Evolutionary conservation across 2,113 vertebrate genomes (phyloP).

Genomic region (Phalacrocorax aristotelis): DNA sequence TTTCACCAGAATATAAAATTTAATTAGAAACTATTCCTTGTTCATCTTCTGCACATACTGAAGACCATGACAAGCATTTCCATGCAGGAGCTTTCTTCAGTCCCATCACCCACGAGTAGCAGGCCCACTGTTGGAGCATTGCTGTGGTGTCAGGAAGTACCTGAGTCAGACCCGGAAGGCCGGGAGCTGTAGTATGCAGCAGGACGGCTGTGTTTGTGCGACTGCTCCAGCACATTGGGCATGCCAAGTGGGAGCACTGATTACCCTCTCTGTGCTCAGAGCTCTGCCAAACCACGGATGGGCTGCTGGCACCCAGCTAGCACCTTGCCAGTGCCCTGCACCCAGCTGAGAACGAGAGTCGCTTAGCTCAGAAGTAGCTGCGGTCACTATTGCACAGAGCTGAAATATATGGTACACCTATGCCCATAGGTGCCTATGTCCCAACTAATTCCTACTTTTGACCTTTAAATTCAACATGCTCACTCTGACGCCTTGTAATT

Average conservation of each 20-base stretch:
- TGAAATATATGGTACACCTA: background rate
- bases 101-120: background rate
- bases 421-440: background rate
- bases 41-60: background rate
- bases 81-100: background rate
- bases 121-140: background rate
- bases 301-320: background rate
- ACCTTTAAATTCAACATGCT: background rate
- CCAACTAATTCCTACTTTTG: background rate
- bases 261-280: background rate
- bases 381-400: background rate
- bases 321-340: rapidly evolving
- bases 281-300: rapidly evolving
- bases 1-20: background rate
- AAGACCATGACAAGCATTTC: background rate
- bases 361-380: background rate
- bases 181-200: background rate
- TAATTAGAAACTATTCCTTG: background rate
- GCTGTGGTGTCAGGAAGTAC: background rate
- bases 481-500: background rate
- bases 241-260: background rate
- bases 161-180: background rate
- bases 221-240: background rate
- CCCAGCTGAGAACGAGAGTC: rapidly evolving
- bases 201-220: background rate